A percentile compares a stretch with the other conserved stretches of the same genome.
These are phyloP conservation scores for Mastigias papua DNA, from an alignment of 30 jellyfish, hydroid and myxozoan genomes.

Conservation along the genomic window DNA sequence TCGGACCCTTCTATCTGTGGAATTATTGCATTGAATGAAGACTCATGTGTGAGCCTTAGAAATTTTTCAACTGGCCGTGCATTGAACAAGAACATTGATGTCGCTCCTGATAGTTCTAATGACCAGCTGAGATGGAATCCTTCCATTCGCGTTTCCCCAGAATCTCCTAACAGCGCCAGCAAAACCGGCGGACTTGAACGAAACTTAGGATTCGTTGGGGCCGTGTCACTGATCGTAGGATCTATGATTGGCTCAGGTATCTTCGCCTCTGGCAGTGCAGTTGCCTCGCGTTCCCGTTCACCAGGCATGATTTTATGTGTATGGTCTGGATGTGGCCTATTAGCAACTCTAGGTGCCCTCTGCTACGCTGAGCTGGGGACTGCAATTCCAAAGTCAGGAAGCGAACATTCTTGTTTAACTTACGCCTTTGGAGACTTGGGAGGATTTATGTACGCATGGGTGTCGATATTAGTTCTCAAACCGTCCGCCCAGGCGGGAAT, in stretches of 20 bases:
- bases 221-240: slow-evolving; percentile 78
- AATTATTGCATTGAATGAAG: background rate
- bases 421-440: slow-evolving; percentile 61
- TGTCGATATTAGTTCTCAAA: slow-evolving; percentile 34
- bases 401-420: slow-evolving; percentile 64
- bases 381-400: slow-evolving; percentile 67
- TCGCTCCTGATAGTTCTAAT: background rate
- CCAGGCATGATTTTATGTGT: slow-evolving; percentile 75
- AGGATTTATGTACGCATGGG: slow-evolving; percentile 77
- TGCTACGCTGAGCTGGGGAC: slow-evolving; percentile 92
- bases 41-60: background rate
- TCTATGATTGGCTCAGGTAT: slow-evolving; percentile 89
- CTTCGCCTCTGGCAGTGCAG: slow-evolving; percentile 86
- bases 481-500: slow-evolving; percentile 82
- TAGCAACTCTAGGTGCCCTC: slow-evolving; percentile 71
- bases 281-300: slow-evolving; percentile 56
- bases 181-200: background rate
- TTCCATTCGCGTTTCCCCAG: background rate
- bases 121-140: background rate
- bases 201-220: slow-evolving; percentile 65
- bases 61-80: background rate
- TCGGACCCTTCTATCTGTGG: background rate
- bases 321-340: slow-evolving; percentile 78
- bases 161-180: background rate
- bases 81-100: background rate